Conservation (phyloP, 1,140 invertebrate species). For the Oscheius sp. region DNA sequence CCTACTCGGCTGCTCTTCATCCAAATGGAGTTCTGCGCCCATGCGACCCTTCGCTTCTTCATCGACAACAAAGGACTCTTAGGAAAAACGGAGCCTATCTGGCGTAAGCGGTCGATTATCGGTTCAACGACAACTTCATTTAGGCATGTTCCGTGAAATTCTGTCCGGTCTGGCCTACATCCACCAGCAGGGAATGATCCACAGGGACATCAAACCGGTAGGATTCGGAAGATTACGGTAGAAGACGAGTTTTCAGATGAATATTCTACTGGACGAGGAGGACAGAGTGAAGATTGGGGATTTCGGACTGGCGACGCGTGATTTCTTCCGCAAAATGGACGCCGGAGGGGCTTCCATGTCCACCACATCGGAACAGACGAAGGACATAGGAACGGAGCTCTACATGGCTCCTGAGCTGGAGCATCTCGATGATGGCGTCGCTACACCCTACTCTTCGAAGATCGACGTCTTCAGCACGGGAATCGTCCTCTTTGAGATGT, state of each 20-base stretch:
- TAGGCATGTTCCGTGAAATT: conserved; percentile 87
- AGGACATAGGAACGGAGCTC: conserved; percentile 83
- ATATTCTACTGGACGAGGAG: conserved; percentile 89
- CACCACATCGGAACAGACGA: conserved; percentile 58
- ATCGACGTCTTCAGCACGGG: conserved; percentile 75
- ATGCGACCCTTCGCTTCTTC: conserved; percentile 65
- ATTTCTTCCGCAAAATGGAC: conserved; percentile 17
- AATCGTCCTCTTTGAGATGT: conserved; percentile 73
- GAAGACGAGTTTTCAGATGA: conserved; percentile 73
- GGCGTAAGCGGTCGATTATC: too few relatives aligned
- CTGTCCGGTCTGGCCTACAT: conserved; percentile 85
- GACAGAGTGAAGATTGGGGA: conserved; percentile 98
- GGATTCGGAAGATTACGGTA: not conserved
- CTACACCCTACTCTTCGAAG: conserved; percentile 66
- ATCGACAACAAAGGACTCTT: conserved; percentile 79
- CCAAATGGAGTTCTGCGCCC: conserved; percentile 70
- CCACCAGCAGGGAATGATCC: conserved; percentile 71
- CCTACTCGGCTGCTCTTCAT: conserved; percentile 42
- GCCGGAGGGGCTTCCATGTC: not conserved
- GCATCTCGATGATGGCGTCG: conserved; percentile 73
- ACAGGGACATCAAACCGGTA: conserved; percentile 47
- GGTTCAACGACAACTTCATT: too few relatives aligned
- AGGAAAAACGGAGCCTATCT: conserved; percentile 71
- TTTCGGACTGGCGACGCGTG: conserved; percentile 88
- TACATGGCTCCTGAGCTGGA: conserved; percentile 87